A percentile compares a stretch with the other conserved stretches of the same genome.
These are phyloP conservation scores for Epinephelus lanceolatus DNA, from an alignment of 2,113 vertebrate species.

Conservation along the genomic window DNA sequence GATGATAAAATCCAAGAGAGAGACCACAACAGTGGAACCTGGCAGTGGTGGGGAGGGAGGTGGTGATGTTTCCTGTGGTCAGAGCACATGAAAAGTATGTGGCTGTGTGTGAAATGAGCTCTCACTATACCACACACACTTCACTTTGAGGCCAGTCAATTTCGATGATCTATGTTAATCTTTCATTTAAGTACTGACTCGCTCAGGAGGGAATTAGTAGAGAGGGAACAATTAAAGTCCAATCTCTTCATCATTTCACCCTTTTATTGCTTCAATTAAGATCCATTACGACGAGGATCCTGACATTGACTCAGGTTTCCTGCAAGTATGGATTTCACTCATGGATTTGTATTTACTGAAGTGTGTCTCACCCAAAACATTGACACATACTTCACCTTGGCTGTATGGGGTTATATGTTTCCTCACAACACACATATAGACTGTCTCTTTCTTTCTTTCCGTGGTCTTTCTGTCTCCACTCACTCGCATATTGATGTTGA, in stretches of 20 bases:
- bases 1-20: slow-evolving; percentile 6
- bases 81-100: slow-evolving; percentile 50
- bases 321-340: slow-evolving; percentile 52
- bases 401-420: background rate
- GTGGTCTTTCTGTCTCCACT: slow-evolving; percentile 52
- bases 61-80: slow-evolving; percentile 41
- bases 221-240: slow-evolving; percentile 61
- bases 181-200: slow-evolving; percentile 52
- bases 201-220: slow-evolving; percentile 21
- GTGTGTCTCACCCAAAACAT: slow-evolving; percentile 10
- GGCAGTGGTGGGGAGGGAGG: slow-evolving; percentile 36
- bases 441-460: slow-evolving; percentile 12
- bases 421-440: background rate
- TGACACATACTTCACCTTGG: background rate
- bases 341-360: slow-evolving; percentile 36
- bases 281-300: slow-evolving; percentile 60
- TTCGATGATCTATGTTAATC: slow-evolving; percentile 53
- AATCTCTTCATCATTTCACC: slow-evolving; percentile 50
- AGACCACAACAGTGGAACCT: slow-evolving; percentile 28
- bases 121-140: slow-evolving; percentile 28
- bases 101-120: slow-evolving; percentile 56
- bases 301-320: slow-evolving; percentile 40
- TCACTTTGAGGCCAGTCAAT: slow-evolving; percentile 7
- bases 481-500: slow-evolving; percentile 49
- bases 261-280: slow-evolving; percentile 72